These are phyloP conservation scores for Alligator mississippiensis DNA, from an alignment of 2,113 vertebrate species.

Conservation along the genomic window DNA sequence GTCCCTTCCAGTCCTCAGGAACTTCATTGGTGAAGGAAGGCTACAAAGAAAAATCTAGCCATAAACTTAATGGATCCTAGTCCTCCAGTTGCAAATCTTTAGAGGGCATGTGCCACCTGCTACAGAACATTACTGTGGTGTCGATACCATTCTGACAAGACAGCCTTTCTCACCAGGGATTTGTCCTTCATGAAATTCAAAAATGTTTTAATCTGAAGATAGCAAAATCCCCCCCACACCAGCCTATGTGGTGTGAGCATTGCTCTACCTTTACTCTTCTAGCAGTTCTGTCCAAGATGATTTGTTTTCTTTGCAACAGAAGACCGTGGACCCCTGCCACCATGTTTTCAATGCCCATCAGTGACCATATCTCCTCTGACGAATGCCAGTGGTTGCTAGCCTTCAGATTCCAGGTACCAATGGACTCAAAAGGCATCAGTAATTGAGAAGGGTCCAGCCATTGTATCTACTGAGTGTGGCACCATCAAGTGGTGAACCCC, in stretches of 20 bases:
- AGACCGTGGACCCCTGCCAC: slow-evolving; percentile 11
- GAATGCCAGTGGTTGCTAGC: background rate
- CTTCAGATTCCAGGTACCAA: slow-evolving; percentile 24
- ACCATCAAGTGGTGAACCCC: background rate
- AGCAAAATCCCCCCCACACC: background rate
- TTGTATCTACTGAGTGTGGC: background rate
- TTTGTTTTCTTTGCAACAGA: slow-evolving; percentile 10
- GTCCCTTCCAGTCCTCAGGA: background rate
- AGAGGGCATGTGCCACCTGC: background rate
- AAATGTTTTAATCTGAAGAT: background rate
- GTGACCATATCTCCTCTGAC: background rate
- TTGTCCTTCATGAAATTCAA: background rate
- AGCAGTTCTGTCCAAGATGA: slow-evolving; percentile 6
- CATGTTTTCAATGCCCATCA: slow-evolving; percentile 6
- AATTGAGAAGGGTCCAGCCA: slow-evolving; percentile 39
- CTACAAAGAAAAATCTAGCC: background rate
- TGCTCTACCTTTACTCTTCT: background rate
- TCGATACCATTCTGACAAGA: background rate
- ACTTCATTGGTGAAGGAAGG: background rate
- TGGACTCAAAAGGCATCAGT: background rate
- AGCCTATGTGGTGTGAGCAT: slow-evolving; percentile 13
- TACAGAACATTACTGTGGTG: background rate
- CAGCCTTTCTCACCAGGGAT: background rate
- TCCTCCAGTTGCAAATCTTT: background rate
- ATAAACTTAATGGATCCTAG: background rate